phyloP scores from a whole-genome alignment of 2,797 vertebrate genomes.

The Emys orbicularis region DNA sequence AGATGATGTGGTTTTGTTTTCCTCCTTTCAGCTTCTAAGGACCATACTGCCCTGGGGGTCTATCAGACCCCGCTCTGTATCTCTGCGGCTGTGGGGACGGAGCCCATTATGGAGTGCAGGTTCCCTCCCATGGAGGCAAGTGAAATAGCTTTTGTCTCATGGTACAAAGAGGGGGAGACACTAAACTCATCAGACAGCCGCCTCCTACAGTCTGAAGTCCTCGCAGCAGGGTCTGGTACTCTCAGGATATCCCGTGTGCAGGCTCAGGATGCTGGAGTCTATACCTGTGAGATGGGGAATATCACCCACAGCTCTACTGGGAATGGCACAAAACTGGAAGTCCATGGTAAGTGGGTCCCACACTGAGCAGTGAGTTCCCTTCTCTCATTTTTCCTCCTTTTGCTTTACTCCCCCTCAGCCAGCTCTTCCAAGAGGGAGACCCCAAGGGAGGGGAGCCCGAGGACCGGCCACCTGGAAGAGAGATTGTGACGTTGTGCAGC shows the following conservation, averaged over 20 bases:
- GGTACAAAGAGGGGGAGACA: background rate
- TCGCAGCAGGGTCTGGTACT: background rate
- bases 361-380: background rate
- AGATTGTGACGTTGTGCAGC: too few species aligned
- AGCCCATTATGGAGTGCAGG: background rate
- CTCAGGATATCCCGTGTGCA: background rate
- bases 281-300: background rate
- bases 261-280: background rate
- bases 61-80: background rate
- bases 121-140: background rate
- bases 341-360: background rate
- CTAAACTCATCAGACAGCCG: background rate
- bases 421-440: too few species aligned
- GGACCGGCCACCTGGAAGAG: too few species aligned
- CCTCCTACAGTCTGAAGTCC: background rate
- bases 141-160: background rate
- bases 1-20: too few species aligned
- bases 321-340: background rate
- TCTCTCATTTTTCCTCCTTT: background rate
- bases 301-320: background rate
- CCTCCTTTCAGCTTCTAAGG: too few species aligned
- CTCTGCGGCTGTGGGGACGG: background rate
- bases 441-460: too few species aligned
- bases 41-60: accelerated
- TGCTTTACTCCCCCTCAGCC: too few species aligned